Evolutionary conservation across 2,888 invertebrate species (phyloP).

Genomic region (Eurytoma californica): DNA sequence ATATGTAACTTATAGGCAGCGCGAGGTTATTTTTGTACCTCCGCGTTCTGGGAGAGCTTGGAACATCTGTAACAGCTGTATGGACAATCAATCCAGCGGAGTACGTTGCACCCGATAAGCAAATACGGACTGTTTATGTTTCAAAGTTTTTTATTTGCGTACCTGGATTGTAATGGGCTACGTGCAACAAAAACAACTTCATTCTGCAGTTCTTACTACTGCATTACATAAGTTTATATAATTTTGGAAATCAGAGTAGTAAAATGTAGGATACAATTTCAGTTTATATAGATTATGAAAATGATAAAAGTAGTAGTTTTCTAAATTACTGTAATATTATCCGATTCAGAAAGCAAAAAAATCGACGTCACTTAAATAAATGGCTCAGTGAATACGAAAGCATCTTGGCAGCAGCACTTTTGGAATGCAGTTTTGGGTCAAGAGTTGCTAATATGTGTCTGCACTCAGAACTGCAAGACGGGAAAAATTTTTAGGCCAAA

Average conservation of each 20-base stretch:
- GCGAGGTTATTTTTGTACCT: not conserved
- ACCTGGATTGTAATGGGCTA: no score
- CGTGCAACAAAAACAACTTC: no score
- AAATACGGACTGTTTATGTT: not conserved
- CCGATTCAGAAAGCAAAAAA: no score
- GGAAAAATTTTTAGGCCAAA: not conserved
- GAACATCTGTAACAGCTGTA: not conserved
- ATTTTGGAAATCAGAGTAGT: no score
- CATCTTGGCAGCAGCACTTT: conserved; percentile 9
- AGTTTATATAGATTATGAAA: no score
- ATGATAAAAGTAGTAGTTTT: no score
- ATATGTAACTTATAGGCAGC: not conserved
- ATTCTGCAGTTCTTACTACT: no score
- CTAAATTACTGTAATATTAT: no score
- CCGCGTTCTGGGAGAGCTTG: not conserved
- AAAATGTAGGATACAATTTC: no score
- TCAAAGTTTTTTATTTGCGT: no score
- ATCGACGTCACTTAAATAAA: not conserved
- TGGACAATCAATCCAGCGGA: not conserved
- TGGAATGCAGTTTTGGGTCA: conserved; percentile 13
- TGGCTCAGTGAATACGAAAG: not conserved
- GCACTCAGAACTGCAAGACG: not conserved
- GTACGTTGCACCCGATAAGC: conserved; percentile 15
- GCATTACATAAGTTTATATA: no score
- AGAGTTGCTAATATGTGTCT: conserved; percentile 1